Base-by-base conservation (phyloP, 2,797 vertebrate species). In the Sciurus carolinensis region DNA sequence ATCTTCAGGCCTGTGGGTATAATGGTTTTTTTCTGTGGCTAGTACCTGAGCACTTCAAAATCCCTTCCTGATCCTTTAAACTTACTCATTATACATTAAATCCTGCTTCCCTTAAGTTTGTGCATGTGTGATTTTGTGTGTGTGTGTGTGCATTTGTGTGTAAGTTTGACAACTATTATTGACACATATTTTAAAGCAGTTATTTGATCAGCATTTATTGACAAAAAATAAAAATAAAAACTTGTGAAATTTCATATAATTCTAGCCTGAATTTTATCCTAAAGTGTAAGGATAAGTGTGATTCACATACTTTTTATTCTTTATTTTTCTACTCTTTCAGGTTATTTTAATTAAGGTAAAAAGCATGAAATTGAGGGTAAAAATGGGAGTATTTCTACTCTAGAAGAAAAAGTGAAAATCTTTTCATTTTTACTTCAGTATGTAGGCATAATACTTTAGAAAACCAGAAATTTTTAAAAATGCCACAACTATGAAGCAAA, bases 1-100 rank as follows among this genome's bases (percentile, higher is more conserved):
- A 7, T 7, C 24, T 20, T 72, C 5, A 90, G 18, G 1, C 0
- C 3, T 33, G 2, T 26, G 9, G 6, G 5, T 33, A 0, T 62
- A 64, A 26, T 22, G 15, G 17, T 11, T 69, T 76, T 17, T 20
- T 87, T 36, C 26, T 54, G 2, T 42, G 26, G 13, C 1, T 7
- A 77, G 1, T 87, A 3, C 4, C 8, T 85, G 5, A 44, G 8
- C 72, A 7, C 33, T 44, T 69, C 57, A 42, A 52, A 47, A 87
- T 64, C 30, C 14, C 8, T 36, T 57, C 14, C 0, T 54, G 6
- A 1, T 47, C 33, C 7, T 72, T 94, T 71, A 90, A 66, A 72
- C 15, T 22, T 66, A 5, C 14, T 33, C 18, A 66, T 42, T 59
- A 2, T 8, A 83, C 24, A 76, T 76, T 73, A 82, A 95, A 83